Percentiles rank a stretch among this genome's conserved stretches.
Conservation (phyloP, 2,797 vertebrate genomes). For the Propithecus deckenii region DNA sequence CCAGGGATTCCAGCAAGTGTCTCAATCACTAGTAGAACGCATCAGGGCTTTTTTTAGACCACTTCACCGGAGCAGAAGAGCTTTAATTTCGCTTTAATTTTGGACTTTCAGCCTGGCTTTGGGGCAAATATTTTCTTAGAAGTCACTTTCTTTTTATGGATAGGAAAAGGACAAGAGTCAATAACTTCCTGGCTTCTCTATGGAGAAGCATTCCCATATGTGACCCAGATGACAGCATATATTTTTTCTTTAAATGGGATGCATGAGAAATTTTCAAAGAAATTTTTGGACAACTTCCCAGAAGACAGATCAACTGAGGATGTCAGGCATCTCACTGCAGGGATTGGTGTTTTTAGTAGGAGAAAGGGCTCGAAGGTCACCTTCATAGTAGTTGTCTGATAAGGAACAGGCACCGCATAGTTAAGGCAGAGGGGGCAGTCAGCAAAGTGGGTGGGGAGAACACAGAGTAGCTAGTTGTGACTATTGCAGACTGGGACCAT, state of each 20-base stretch:
- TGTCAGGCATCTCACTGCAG: not conserved
- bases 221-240: constrained; percentile 63
- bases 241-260: constrained; percentile 67
- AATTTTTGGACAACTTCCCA: constrained; percentile 76
- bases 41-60: not conserved
- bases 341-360: constrained; percentile 13
- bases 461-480: not conserved
- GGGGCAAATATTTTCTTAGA: constrained; percentile 52
- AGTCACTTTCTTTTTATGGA: constrained; percentile 16
- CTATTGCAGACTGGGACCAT: not conserved
- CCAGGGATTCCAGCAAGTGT: not conserved
- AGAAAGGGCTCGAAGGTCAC: not conserved
- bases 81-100: not conserved
- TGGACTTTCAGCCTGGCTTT: constrained; percentile 33
- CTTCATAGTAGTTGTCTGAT: not conserved
- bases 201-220: constrained; percentile 29
- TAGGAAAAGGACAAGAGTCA: constrained; percentile 42
- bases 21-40: not conserved
- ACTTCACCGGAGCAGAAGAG: not conserved
- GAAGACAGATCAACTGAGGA: constrained; percentile 57
- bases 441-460: not conserved
- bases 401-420: not conserved
- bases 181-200: constrained; percentile 10
- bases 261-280: constrained; percentile 75
- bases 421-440: not conserved